Base-by-base conservation (phyloP, 1,140 invertebrate species). In the Drosophila sproati region DNA sequence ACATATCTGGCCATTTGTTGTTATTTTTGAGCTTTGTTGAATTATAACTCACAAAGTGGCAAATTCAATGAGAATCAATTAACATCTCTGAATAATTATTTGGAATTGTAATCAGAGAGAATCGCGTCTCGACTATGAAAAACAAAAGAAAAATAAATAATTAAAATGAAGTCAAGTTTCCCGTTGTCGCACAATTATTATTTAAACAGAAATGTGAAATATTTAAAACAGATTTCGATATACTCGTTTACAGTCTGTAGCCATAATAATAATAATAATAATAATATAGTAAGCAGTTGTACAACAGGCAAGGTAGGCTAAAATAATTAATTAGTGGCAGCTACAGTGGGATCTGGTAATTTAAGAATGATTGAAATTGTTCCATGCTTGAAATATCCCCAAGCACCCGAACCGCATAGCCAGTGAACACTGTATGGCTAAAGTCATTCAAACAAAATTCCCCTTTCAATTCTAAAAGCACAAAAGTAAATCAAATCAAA, bases 121-220 rank as follows among this genome's bases (percentile, higher is more conserved):
- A 5, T 34, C 2, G 10, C 10, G 37, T 3, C 10, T 39, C 3
- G 39, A 34, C 34, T 34, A 34, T 4, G 34, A 34, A 34, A 34
- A 32, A 29, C 28, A 50, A 50, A 32, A 3, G 3, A 50, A 50
- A 50, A 50, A 50, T 8, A 50, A 50, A 50, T 50, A 31, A 10
- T 50, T 29, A 29, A 48, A 31, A 51, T 31, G 20, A 20, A 51
- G 8, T 29, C 3, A 5, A 48, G 29, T 48, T 48, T 48, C 7
- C 28, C 12, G 5, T 31, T 50, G 32, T 31, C 20, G 1, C 20
- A 20, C 20, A 5, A 35, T 64, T 45, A 52, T 28, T 51, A 28
- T 41, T 34, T 28, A 3, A 37, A 0, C 57, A 54, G 37, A 20
- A 48, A 66, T 67, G 54, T 67, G 32, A 56, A 56, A 57, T 48